Percentiles rank a stretch among this genome's conserved stretches.
phyloP scores from a whole-genome alignment of 2,888 invertebrate genomes.

The Eupithecia centaureata region DNA sequence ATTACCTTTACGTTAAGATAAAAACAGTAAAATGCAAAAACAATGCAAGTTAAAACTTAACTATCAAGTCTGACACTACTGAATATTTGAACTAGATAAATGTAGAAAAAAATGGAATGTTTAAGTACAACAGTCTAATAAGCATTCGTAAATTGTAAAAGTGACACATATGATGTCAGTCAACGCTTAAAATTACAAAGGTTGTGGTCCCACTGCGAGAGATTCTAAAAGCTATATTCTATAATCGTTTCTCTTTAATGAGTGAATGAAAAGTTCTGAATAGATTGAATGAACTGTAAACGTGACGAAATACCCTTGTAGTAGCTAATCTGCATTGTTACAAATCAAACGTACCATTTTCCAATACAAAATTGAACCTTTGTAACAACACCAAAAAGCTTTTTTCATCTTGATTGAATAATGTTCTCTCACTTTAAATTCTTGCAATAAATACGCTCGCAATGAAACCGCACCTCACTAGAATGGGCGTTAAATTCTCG shows the following conservation, averaged over 20 bases:
- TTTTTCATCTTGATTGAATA: neutral
- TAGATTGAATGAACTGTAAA: neutral
- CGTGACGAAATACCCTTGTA: neutral
- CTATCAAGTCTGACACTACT: slow-evolving; percentile 63
- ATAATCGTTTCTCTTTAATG: neutral
- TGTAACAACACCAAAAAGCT: neutral
- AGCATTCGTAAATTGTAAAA: slow-evolving; percentile 64
- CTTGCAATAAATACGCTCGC: slow-evolving; percentile 41
- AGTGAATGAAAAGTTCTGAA: neutral
- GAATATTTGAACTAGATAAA: slow-evolving; percentile 64
- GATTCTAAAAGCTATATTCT: slow-evolving; percentile 27
- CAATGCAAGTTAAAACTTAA: slow-evolving; percentile 67
- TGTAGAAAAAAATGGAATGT: slow-evolving; percentile 77
- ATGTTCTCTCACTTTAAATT: neutral
- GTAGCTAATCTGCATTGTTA: neutral
- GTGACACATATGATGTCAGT: slow-evolving; percentile 75
- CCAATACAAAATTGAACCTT: neutral
- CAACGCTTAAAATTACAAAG: slow-evolving; percentile 67
- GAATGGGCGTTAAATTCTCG: slow-evolving; percentile 66
- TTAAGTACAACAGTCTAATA: slow-evolving; percentile 81
- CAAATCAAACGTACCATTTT: neutral
- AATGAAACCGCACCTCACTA: slow-evolving; percentile 54
- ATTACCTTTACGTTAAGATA: slow-evolving; percentile 56
- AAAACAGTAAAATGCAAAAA: slow-evolving; percentile 68
- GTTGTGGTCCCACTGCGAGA: slow-evolving; percentile 53